Percentiles rank a stretch among this genome's conserved stretches.
These are phyloP conservation scores for Branchellion lobata DNA, from an alignment of 2,888 invertebrate species.

Conservation along the genomic window DNA sequence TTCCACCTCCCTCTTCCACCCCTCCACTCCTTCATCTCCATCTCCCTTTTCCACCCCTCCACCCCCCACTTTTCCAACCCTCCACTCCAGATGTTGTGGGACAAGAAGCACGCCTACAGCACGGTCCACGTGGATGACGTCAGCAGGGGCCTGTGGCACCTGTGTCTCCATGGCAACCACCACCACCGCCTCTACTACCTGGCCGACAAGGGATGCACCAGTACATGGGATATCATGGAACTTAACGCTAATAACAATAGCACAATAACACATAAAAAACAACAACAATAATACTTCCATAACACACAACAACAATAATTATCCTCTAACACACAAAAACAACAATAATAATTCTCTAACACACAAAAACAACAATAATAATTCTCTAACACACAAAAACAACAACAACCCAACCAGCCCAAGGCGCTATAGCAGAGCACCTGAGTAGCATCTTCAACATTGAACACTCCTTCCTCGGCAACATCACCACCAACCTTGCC, in stretches of 20 bases:
- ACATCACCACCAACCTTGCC: slow-evolving; percentile 10
- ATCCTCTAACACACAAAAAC: too few species aligned
- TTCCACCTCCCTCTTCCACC: too few species aligned
- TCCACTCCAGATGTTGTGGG: slow-evolving; percentile 73
- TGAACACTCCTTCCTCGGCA: not conserved
- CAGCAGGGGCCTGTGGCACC: slow-evolving; percentile 78
- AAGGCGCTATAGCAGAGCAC: not conserved
- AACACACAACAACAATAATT: too few species aligned
- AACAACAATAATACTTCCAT: too few species aligned
- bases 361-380: too few species aligned
- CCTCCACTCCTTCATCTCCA: too few species aligned
- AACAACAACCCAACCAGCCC: not conserved
- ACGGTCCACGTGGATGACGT: slow-evolving; percentile 84
- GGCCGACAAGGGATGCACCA: not conserved
- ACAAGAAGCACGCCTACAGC: slow-evolving; percentile 77
- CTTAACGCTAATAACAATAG: too few species aligned
- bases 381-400: too few species aligned
- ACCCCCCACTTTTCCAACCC: not conserved
- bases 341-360: too few species aligned
- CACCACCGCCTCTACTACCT: not conserved
- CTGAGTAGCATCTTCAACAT: slow-evolving; percentile 11
- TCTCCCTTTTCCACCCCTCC: too few species aligned
- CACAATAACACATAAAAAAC: too few species aligned
- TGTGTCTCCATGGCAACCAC: slow-evolving; percentile 64
- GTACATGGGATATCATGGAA: too few species aligned